Evolutionary conservation across 2,888 invertebrate genomes (phyloP).

Genomic region (Pristionchus fissidentatus): DNA sequence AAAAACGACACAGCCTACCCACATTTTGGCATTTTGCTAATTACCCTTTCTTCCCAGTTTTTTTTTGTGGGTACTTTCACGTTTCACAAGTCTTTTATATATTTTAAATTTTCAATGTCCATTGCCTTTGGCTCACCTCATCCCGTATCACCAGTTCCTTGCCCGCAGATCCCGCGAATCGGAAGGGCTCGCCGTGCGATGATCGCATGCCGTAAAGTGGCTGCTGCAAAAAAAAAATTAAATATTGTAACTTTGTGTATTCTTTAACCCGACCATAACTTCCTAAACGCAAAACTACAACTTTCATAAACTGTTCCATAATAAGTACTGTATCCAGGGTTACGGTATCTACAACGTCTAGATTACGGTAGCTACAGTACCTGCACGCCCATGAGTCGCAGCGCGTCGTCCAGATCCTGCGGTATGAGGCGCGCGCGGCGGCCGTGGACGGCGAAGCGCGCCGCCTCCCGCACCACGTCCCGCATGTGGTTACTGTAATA

Average conservation of each 20-base stretch:
- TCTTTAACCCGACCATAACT: no score
- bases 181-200: conserved; percentile 29
- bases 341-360: background rate
- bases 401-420: conserved; percentile 43
- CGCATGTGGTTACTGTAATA: background rate
- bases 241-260: background rate
- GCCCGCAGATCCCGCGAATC: conserved; percentile 36
- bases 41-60: no score
- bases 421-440: conserved; percentile 10
- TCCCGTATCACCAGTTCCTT: conserved; percentile 29
- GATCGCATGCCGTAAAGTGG: conserved; percentile 47
- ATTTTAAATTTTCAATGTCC: no score
- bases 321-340: background rate
- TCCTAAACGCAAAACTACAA: no score
- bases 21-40: no score
- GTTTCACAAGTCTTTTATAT: no score
- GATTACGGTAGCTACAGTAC: background rate
- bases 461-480: conserved; percentile 22
- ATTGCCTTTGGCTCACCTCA: background rate
- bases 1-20: no score
- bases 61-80: no score
- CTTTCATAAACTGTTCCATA: background rate
- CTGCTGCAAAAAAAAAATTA: background rate
- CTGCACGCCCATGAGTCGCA: conserved; percentile 38
- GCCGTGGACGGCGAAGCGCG: conserved; percentile 27